Base-by-base conservation (phyloP, 2,888 invertebrate species). In the Orthosia gothica region DNA sequence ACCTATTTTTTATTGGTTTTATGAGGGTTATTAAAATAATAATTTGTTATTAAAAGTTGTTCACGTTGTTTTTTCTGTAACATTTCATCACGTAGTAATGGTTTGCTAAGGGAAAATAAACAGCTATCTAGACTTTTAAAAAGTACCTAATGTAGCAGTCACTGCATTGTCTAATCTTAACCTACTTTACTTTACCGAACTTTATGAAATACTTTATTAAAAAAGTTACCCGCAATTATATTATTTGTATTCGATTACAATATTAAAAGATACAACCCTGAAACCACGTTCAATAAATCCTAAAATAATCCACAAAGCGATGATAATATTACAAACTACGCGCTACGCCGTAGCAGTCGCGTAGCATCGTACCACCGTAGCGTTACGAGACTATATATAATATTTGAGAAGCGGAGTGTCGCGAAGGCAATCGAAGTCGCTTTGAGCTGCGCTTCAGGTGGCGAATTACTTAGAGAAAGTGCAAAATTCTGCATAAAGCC, bases 291-390 rank as follows among this genome's bases (percentile, higher is more conserved):
- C 20, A 2, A 26, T 40, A 40, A 55, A n/a, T 50, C 15, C 5
- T 15, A 5, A 5, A 40, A 32, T 40, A 49, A 52, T 47, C 4
- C 5, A 13, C 3, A 12, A 13, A 69, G 69, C 18, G 7, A 23
- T 26, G 16, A 20, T 23, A 54, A 2, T n/a, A 32, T 16, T 55
- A 69, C 47, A 54, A 65, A 70, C 62, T 65, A 72, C 75, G 23
- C 3, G 73, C 80, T 83, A 80, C 76, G 84, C 23, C 74, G 84
- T 84, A 86, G 86, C 65, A 20, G 9, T 59, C 59, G 59, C 59
- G 59, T 59, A 67, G 13, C 70, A 20, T 0, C 54, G 78, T 76
- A 79, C 78, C 67, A n/a, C 11, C 58, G 79, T 83, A 83, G 78
- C 81, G 64, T 74, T 59, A 76, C 74, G 74, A 54, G 26, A 68